phyloP scores from a whole-genome alignment of 2,113 vertebrate species.

The Nycticebus coucang region DNA sequence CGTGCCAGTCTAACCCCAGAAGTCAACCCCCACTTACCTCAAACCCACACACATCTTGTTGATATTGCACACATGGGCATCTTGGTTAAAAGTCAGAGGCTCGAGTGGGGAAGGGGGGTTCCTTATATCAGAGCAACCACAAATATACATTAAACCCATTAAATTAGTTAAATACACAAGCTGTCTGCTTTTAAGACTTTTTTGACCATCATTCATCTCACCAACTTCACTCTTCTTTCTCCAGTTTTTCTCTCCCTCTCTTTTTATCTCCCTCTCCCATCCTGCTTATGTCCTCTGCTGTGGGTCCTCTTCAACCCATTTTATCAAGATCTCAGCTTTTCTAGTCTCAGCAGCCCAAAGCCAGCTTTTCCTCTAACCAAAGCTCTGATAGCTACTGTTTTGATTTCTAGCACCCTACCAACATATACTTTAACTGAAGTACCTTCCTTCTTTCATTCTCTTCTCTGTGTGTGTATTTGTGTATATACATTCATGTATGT shows the following conservation, averaged over 20 bases:
- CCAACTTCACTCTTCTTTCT: not conserved
- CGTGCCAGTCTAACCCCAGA: not conserved
- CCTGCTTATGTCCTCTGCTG: not conserved
- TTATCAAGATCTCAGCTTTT: not conserved
- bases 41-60: too few species aligned
- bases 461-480: fast-evolving
- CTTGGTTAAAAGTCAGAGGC: not conserved
- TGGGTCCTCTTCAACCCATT: not conserved
- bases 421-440: not conserved
- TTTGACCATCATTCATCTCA: not conserved
- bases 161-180: not conserved
- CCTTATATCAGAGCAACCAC: not conserved
- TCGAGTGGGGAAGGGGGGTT: not conserved
- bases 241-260: not conserved
- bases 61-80: not conserved
- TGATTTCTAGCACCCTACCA: not conserved
- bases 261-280: not conserved
- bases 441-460: not conserved
- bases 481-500: not conserved
- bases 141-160: not conserved
- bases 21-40: not conserved
- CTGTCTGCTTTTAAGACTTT: not conserved
- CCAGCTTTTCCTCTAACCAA: not conserved
- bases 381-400: not conserved
- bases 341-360: not conserved